Evolutionary conservation across 2,888 invertebrate genomes (phyloP), one percentile per base, ranked within the genome.

Genomic region (Phlogophora meticulosa): DNA sequence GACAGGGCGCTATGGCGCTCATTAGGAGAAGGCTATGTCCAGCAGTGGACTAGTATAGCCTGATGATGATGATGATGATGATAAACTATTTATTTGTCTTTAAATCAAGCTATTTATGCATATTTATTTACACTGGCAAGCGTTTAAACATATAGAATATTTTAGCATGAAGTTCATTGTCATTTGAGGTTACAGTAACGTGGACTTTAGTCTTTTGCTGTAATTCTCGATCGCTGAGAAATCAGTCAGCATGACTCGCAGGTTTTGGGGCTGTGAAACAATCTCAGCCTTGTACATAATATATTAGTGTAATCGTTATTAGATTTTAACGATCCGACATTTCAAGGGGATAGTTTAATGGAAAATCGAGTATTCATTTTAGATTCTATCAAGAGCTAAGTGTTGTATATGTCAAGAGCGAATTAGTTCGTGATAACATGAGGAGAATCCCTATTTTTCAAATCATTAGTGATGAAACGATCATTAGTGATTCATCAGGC

Each of bases 81-180:
- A 36, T 17, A 0, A 70, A 45, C 11, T 17, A n/a, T 20, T 32
- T 13, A 4, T 5, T 32, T 68, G 17, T 51, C 13, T 22, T 17
- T 45, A 15, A 32, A 53, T 53, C 4, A 38, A 52, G 17, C 28
- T 46, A 20, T 40, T 24, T 36, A 43, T 71, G 43, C 7, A 34
- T 49, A 53, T 53, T 17, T 24, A 45, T 28, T 28, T 28, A 56
- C 20, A 38, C 17, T 15, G 22, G 11, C 55, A 46, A 1, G 55
- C 48, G 36, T 46, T 52, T 22, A 55, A 55, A 65, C 20, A 51
- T 49, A 48, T 45, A 53, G 53, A 72, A 57, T 61, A 72, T 57
- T 61, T 68, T 53, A 40, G 24, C 52, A 68, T 62, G 45, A 74
- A 70, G 73, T 74, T 74, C 74, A 74, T 70, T 70, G 70, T 74